Base-by-base conservation (phyloP, 2,797 vertebrate species). In the Gymnoscopelus microlampas region DNA sequence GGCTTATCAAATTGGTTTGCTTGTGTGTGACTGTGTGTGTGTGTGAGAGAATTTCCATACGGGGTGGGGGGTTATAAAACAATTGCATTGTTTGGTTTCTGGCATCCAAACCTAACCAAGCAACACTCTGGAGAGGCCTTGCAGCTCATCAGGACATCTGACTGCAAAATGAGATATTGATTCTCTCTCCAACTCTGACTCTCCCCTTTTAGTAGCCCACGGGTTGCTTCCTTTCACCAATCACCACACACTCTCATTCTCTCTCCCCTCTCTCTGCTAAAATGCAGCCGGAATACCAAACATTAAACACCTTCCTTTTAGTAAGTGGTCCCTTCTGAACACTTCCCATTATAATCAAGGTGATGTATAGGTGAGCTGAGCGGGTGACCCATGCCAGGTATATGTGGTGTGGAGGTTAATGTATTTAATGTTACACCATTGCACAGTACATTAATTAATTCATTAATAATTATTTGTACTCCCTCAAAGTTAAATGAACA, bases 101-200 rank as follows among this genome's bases (percentile, higher is more conserved):
- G 0, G 0, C 58, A 70, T 56, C 66, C n/a, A 5, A 3, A 74
- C 51, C 4, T 61, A 68, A 49, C 66, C 24, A 19, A 32, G 29
- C 60, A 5, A 12, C 44, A 9, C 35, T 68, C 26, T 58, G 14
- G 53, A 19, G 55, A 63, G 49, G 32, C 11, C 47, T 8, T 2
- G 1, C 51, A 0, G 64, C 68, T 68, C 78, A 4, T 23, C 23
- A 3, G 48, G 76, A 74, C 80, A 78, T 84, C 82, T 82, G 80
- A 61, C 59, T 77, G 63, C 63, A 74, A 82, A 87, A 89, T 89
- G 68, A 86, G 60, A 79, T 87, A 88, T 89, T 72, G 88, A 86
- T 88, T 87, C 4, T 12, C 53, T 53, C 64, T 55, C 63, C 14
- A 73, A 68, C 51, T 66, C 57, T 59, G 0, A 4, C 61, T 15